phyloP scores from a whole-genome alignment of 2,797 vertebrate genomes.

The Eulemur mongoz region DNA sequence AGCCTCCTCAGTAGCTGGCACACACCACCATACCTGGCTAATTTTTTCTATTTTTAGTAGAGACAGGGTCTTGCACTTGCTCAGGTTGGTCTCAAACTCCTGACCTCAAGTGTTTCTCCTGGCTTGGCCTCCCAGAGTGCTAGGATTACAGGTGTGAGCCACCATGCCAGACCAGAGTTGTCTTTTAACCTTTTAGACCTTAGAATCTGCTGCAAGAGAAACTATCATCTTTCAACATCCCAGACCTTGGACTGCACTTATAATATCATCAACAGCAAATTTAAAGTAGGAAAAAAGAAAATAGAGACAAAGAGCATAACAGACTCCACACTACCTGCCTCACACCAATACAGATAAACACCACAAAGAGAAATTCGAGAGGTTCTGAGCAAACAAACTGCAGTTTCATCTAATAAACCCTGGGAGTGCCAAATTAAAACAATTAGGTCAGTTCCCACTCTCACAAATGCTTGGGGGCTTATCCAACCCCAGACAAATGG shows the following conservation, averaged over 20 bases:
- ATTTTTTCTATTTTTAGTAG: no score
- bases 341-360: not conserved
- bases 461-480: not conserved
- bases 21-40: no score
- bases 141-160: no score
- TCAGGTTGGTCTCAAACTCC: no score
- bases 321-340: not conserved
- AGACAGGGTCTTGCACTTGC: no score
- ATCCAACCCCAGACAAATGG: not conserved
- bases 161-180: no score
- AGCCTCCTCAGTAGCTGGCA: no score
- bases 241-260: no score
- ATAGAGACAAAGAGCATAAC: not conserved
- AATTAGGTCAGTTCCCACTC: not conserved
- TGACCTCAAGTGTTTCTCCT: no score
- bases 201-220: not conserved
- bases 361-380: not conserved
- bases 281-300: not conserved
- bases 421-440: not conserved
- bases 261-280: not conserved
- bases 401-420: not conserved
- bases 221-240: not conserved
- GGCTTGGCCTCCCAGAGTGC: no score
- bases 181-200: not conserved
- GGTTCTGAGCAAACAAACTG: not conserved